Evolutionary conservation across 2,797 vertebrate species (phyloP).

Genomic region (Hirundo rustica): DNA sequence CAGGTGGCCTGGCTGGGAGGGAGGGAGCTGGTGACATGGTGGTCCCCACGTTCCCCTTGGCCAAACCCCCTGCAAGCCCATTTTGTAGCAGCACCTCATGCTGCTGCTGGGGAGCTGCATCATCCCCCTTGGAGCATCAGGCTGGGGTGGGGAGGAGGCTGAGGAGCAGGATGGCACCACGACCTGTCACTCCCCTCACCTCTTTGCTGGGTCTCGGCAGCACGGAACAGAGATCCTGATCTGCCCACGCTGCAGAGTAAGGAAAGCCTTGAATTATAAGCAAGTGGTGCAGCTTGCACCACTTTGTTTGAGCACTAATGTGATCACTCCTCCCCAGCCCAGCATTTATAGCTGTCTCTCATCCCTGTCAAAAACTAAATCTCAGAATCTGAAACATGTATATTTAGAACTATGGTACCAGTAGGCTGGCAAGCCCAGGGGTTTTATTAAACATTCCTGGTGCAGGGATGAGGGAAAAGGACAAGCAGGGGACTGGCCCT

Average conservation of each 20-base stretch:
- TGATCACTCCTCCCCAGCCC: neutral
- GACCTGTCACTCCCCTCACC: neutral
- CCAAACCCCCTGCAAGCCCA: neutral
- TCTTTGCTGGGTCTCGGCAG: neutral
- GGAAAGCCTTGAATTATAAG: constrained; percentile 26
- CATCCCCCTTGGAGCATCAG: neutral
- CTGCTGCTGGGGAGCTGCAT: neutral
- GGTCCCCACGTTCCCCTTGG: neutral
- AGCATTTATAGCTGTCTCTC: constrained; percentile 21
- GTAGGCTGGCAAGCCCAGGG: neutral
- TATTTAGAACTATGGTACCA: neutral
- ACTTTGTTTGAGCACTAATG: neutral
- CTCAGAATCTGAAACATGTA: constrained; percentile 15
- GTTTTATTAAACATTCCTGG: neutral
- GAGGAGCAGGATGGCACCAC: neutral
- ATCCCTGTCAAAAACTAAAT: constrained; percentile 39
- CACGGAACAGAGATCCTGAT: accelerated
- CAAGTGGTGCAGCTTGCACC: neutral
- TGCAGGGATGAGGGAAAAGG: neutral
- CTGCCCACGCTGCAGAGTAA: neutral
- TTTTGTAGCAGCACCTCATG: neutral
- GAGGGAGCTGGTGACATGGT: neutral
- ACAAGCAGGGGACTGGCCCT: neutral
- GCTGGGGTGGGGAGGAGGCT: neutral
- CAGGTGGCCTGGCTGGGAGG: neutral